Evolutionary conservation across 1,140 invertebrate species (phyloP), one percentile per base, ranked within the genome.

Genomic region (Gonatopus flavifemur): DNA sequence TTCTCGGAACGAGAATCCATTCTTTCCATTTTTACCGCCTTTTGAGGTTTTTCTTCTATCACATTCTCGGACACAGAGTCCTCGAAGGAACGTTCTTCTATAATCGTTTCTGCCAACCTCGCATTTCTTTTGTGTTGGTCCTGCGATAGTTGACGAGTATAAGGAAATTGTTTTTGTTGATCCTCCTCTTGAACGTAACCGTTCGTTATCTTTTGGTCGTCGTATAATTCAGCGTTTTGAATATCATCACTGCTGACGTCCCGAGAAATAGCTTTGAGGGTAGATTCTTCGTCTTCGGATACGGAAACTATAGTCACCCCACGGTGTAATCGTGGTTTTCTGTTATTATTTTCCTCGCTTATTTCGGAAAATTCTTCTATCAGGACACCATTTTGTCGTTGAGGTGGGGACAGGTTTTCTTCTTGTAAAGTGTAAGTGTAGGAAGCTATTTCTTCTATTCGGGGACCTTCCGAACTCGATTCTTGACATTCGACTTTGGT

Each of bases 281-380:
- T 83, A 38, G 77, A 79, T 22, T 86, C 85, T 50, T 86, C 85
- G 63, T 86, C 85, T n/a, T n/a, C n/a, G 0, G 84, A 85, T 9
- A 85, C 70, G 0, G 84, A 86, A 18, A 82, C 78, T 4, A 87
- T 86, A 0, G 85, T 86, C 13, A 86, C 68, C 3, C 80, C 81
- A 54, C 83, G 77, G 61, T 80, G 82, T 0, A 77, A 64, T 12
- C 56, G 55, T 12, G 79, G 57, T 55, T 67, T 79, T 16, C 73
- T 71, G 50, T 72, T 65, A 44, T 78, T 79, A 25, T 80, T 75
- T 47, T 85, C 77, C 54, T 85, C 83, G 13, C 78, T 78, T 20
- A 13, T 8, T 54, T 84, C 80, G 7, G 77, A 82, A 39, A 77
- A 82, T 52, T 81, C 79, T 33, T 83, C 83, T 22, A 83, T 56